Conservation (phyloP, 2,797 vertebrate genomes). For the Anisognathus igniventris region DNA sequence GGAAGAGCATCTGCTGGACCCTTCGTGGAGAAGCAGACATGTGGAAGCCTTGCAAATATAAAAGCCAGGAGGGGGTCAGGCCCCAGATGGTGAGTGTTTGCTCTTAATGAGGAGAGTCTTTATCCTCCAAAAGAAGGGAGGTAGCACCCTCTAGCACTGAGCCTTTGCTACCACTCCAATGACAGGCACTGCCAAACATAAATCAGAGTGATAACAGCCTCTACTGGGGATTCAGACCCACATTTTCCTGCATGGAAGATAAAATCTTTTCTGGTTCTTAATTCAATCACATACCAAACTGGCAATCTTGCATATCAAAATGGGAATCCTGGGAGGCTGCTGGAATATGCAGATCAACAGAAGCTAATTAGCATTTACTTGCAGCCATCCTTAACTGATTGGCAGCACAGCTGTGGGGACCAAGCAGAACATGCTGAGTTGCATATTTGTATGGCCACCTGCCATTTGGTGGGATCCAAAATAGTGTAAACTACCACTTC, state of each 20-base stretch:
- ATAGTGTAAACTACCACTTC: slow-evolving; percentile 74
- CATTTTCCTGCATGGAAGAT: slow-evolving; percentile 60
- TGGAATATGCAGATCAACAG: slow-evolving; percentile 82
- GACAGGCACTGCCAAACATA: slow-evolving; percentile 55
- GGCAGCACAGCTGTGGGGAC: slow-evolving; percentile 83
- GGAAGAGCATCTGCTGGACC: slow-evolving; percentile 22
- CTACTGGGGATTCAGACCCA: slow-evolving; percentile 61
- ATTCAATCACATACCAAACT: slow-evolving; percentile 79
- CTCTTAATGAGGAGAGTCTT: slow-evolving; percentile 48
- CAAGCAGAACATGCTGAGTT: slow-evolving; percentile 81
- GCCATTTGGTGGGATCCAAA: slow-evolving; percentile 79
- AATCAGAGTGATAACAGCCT: slow-evolving; percentile 59
- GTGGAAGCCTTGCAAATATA: slow-evolving; percentile 31
- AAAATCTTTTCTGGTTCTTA: slow-evolving; percentile 74
- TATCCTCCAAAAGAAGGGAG: slow-evolving; percentile 61
- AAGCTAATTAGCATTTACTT: slow-evolving; percentile 85
- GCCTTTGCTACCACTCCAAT: slow-evolving; percentile 55
- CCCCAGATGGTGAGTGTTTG: slow-evolving; percentile 72
- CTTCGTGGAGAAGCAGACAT: slow-evolving; percentile 14
- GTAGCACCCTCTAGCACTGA: slow-evolving; percentile 72
- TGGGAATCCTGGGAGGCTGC: slow-evolving; percentile 78
- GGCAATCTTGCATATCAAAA: slow-evolving; percentile 80
- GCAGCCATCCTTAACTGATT: slow-evolving; percentile 81
- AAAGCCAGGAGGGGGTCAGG: slow-evolving; percentile 52
- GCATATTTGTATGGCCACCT: slow-evolving; percentile 81